phyloP scores from a whole-genome alignment of 2,888 invertebrate genomes.

The Oligia strigilis region DNA sequence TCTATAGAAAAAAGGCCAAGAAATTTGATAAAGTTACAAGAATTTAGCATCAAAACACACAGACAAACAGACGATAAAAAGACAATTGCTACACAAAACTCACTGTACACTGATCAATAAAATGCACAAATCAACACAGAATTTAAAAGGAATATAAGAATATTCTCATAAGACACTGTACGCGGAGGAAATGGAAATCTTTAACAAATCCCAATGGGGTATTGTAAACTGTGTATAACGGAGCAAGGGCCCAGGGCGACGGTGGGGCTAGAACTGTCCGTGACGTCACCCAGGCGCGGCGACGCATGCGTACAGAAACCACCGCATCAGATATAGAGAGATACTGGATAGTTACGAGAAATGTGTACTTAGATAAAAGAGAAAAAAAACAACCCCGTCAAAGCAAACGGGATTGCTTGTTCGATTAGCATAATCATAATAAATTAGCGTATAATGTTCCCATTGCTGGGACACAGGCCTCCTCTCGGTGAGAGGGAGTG shows the following conservation, averaged over 20 bases:
- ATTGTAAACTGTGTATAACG: conserved; percentile 53
- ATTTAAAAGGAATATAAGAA: conserved; percentile 33
- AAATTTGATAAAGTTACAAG: neutral
- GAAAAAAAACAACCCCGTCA: too few relatives aligned
- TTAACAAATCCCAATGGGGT: conserved; percentile 15
- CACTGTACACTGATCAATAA: conserved; percentile 45
- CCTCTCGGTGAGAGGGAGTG: neutral
- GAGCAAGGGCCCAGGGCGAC: conserved; percentile 76
- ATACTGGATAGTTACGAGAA: conserved; percentile 67
- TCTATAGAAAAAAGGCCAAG: neutral
- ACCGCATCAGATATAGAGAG: conserved; percentile 70
- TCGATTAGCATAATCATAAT: neutral
- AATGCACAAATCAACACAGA: conserved; percentile 19
- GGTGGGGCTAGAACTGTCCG: conserved; percentile 77
- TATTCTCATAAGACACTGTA: conserved; percentile 40
- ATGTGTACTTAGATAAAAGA: neutral
- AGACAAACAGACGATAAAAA: conserved; percentile 45
- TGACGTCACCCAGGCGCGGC: conserved; percentile 86
- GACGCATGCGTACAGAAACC: conserved; percentile 82
- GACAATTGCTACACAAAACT: conserved; percentile 22
- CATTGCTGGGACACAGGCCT: neutral
- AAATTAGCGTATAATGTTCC: neutral
- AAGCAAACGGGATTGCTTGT: neutral
- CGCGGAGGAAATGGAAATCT: conserved; percentile 10
- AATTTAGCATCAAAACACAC: conserved; percentile 43